These are phyloP conservation scores for Entomyzon cyanotis DNA, from an alignment of 2,113 vertebrate species.

Conservation along the genomic window DNA sequence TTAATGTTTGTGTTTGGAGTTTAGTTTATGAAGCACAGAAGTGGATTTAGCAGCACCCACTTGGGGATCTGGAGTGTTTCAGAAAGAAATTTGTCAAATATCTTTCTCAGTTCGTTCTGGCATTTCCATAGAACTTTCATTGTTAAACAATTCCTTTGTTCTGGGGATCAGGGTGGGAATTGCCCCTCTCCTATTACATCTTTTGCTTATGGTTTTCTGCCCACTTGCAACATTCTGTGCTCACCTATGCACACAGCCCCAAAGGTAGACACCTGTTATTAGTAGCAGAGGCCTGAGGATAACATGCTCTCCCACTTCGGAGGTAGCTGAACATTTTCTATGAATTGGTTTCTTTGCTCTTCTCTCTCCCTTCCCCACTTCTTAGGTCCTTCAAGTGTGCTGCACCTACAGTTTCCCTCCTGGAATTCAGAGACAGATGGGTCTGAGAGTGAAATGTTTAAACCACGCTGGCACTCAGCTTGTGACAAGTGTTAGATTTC, in stretches of 20 bases:
- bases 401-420: neutral
- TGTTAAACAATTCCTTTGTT: neutral
- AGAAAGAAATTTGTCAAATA: neutral
- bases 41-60: neutral
- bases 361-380: neutral
- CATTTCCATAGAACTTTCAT: neutral
- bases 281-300: neutral
- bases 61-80: neutral
- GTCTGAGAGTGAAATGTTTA: neutral
- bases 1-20: neutral
- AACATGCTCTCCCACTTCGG: neutral
- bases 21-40: neutral
- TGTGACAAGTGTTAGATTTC: neutral
- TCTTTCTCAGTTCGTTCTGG: neutral
- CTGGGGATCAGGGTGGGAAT: fast-evolving
- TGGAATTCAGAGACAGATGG: fast-evolving
- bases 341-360: neutral
- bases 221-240: neutral
- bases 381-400: neutral
- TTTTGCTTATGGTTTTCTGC: neutral
- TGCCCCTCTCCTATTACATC: neutral
- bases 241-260: neutral
- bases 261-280: neutral
- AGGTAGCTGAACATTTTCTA: neutral
- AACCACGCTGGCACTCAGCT: neutral